Percentiles rank a stretch among this genome's conserved stretches.
These are phyloP conservation scores for Aptenodytes forsteri DNA, from an alignment of 2,113 vertebrate species.

Conservation along the genomic window DNA sequence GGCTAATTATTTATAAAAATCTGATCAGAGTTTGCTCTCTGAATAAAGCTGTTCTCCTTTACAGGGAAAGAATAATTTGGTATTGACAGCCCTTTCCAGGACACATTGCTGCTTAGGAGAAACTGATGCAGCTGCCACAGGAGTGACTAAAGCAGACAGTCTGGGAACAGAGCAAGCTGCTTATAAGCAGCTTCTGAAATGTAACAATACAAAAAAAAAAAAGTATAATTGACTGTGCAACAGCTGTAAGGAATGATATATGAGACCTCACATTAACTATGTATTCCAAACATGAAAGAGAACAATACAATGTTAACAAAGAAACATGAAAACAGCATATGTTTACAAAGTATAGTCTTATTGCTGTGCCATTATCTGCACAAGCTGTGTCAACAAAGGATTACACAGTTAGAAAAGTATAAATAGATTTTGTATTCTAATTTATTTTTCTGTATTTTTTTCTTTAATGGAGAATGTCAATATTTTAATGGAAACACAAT, in stretches of 20 bases:
- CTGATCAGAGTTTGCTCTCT: background rate
- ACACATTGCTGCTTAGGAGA: background rate
- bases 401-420: background rate
- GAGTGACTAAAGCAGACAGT: background rate
- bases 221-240: background rate
- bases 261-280: background rate
- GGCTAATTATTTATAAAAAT: background rate
- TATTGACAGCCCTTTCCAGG: background rate
- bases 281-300: background rate
- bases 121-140: background rate
- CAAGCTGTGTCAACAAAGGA: background rate
- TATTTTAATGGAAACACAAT: conserved; percentile 1
- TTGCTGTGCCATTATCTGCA: background rate
- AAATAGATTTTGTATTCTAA: background rate
- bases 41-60: background rate
- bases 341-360: background rate
- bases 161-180: background rate
- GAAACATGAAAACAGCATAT: background rate
- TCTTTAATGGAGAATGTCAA: background rate
- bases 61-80: background rate
- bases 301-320: background rate
- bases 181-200: conserved; percentile 14
- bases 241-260: background rate
- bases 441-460: background rate
- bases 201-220: background rate